phyloP scores from a whole-genome alignment of 2,797 vertebrate genomes.

The Pygocentrus nattereri region DNA sequence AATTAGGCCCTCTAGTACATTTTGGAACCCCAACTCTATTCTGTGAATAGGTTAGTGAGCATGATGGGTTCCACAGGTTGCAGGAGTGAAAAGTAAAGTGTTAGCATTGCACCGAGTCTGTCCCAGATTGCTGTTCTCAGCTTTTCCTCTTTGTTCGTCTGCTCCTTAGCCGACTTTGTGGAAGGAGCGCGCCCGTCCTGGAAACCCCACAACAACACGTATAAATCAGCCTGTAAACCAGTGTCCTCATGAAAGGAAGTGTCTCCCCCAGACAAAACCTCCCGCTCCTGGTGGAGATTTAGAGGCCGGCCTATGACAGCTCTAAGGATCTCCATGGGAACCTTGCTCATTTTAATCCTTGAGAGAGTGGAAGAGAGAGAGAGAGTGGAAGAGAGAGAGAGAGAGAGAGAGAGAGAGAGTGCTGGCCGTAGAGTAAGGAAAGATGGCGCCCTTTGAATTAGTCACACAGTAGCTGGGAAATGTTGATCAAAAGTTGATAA shows the following conservation, averaged over 20 bases:
- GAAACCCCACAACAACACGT: conserved; percentile 67
- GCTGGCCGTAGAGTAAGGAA: conserved; percentile 45
- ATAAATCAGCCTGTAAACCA: conserved; percentile 76
- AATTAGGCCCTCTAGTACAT: conserved; percentile 11
- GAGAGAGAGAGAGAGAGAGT: conserved; percentile 52
- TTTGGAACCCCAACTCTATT: conserved; percentile 17
- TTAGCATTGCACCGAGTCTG: conserved; percentile 5
- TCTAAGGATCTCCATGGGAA: conserved; percentile 73
- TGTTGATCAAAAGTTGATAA: conserved; percentile 14
- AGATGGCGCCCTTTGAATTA: conserved; percentile 50
- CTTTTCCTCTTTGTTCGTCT: conserved; percentile 20
- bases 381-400: conserved; percentile 48
- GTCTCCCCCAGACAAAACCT: conserved; percentile 75
- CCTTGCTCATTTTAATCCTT: conserved; percentile 66
- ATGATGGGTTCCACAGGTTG: neutral
- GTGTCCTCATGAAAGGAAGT: conserved; percentile 74
- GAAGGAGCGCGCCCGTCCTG: conserved; percentile 35
- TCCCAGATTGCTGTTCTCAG: neutral
- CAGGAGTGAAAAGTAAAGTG: neutral
- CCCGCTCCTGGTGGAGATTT: conserved; percentile 67
- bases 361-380: conserved; percentile 47
- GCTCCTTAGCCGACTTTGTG: conserved; percentile 38
- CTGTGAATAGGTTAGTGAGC: neutral
- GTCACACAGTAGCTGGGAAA: conserved; percentile 24
- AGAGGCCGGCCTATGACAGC: conserved; percentile 71